phyloP scores from a whole-genome alignment of 2,888 invertebrate genomes.

The Branchellion lobata region DNA sequence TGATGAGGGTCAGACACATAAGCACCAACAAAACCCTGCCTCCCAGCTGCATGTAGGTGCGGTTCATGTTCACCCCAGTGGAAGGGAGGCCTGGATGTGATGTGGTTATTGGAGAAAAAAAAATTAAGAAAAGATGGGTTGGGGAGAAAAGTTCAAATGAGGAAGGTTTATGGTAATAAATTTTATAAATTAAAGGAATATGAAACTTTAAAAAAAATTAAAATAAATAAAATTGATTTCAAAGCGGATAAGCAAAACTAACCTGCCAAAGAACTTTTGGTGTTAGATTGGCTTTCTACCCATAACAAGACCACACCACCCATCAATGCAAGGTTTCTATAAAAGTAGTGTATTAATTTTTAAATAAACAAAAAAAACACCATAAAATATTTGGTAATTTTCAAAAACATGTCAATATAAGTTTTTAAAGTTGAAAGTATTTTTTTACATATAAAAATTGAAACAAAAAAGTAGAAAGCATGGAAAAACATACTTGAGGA shows the following conservation, averaged over 20 bases:
- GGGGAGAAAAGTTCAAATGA: too few relatives aligned
- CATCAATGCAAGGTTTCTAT: conserved; percentile 87
- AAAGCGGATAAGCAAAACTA: background rate
- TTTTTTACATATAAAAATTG: too few relatives aligned
- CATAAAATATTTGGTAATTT: background rate
- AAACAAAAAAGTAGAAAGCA: background rate
- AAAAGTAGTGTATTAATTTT: background rate
- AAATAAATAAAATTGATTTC: background rate
- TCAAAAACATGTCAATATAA: too few relatives aligned
- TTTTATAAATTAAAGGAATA: too few relatives aligned
- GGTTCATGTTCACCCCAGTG: conserved; percentile 77
- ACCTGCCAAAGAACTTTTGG: conserved; percentile 84
- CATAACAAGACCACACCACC: conserved; percentile 92
- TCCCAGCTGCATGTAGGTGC: conserved; percentile 90
- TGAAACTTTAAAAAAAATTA: background rate
- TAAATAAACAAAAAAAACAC: background rate
- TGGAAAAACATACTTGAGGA: too few relatives aligned
- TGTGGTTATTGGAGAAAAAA: too few relatives aligned
- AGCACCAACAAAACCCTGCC: conserved; percentile 92
- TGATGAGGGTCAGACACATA: conserved; percentile 94
- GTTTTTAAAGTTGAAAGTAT: too few relatives aligned
- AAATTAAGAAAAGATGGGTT: too few relatives aligned
- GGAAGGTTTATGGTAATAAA: too few relatives aligned
- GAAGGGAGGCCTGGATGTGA: conserved; percentile 68
- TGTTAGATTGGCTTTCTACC: conserved; percentile 92